Evolutionary conservation across 2,113 vertebrate genomes (phyloP).

Genomic region (Alectura lathami): DNA sequence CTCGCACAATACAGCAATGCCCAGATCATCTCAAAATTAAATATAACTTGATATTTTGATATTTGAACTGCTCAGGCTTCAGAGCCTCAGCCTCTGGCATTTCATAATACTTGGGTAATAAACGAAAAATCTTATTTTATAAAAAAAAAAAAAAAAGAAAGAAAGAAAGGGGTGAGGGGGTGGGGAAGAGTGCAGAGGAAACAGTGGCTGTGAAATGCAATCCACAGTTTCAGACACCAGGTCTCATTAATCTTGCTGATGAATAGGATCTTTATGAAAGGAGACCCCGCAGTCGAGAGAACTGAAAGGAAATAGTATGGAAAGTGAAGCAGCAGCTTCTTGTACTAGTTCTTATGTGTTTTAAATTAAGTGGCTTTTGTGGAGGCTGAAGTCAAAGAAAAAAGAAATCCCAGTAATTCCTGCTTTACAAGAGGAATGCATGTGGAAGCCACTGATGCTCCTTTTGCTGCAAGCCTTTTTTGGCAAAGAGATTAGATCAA

Average conservation of each 20-base stretch:
- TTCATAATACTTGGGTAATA: conserved; percentile 69
- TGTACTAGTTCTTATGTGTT: conserved; percentile 45
- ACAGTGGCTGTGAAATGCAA: conserved; percentile 22
- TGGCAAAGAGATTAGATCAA: conserved; percentile 56
- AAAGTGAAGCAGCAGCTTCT: conserved; percentile 59
- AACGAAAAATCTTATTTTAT: conserved; percentile 56
- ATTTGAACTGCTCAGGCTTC: conserved; percentile 64
- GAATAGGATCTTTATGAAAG: conserved; percentile 61
- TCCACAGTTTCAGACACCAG: conserved; percentile 24
- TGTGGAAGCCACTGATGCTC: conserved; percentile 56
- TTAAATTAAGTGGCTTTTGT: conserved; percentile 67
- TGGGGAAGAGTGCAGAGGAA: background rate
- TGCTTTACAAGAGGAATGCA: conserved; percentile 36
- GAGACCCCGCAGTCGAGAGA: conserved; percentile 13
- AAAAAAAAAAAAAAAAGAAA: background rate
- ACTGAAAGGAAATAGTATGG: conserved; percentile 56
- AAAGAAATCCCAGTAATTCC: conserved; percentile 42
- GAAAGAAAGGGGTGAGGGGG: background rate
- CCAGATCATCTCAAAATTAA: conserved; percentile 64
- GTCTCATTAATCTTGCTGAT: conserved; percentile 67
- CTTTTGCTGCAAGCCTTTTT: conserved; percentile 63
- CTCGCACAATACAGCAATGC: conserved; percentile 16
- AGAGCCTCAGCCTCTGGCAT: conserved; percentile 62
- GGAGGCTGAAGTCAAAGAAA: conserved; percentile 37
- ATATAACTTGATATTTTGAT: conserved; percentile 58